Base-by-base conservation (phyloP, 2,888 invertebrate genomes). In the Steinernema carpocapsae region DNA sequence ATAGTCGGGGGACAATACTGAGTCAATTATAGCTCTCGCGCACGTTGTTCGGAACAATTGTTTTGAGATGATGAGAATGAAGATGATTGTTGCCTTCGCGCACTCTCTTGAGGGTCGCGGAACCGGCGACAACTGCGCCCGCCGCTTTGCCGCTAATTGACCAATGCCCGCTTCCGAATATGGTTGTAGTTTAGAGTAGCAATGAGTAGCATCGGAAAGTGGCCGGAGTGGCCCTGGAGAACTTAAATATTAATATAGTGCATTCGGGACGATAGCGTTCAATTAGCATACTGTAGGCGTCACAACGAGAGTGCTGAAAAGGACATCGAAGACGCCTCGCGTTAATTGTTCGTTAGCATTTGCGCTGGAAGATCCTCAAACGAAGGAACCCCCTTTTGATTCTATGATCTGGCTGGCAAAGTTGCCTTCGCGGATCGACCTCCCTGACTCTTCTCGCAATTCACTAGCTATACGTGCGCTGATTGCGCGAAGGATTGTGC, bases 41-140 rank as follows among this genome's bases (percentile, higher is more conserved):
- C 64, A 29, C 29, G 24, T 26, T 29, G 17, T 19, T 17, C 29
- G 64, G 32, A 3, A 26, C 64, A 64, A 64, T 64, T 64, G 64
- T 64, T 64, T 64, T 64, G 64, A 22, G 64, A 64, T 64, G 64
- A 64, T 64, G 64, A 64, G 64, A 26, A 37, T 32, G 64, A 26
- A 17, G 64, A 64, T 32, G 64, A 64, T 64, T 64, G 64, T 64
- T 64, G 64, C 64, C 64, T 64, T 64, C 64, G 64, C 64, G 64
- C 64, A 64, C 64, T 64, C 64, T 64, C 64, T 64, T 32, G 64
- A 64, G 64, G 37, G 64, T 22, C 64, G 64, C 64, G 64, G 64
- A 17, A 29, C 26, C 48, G 48, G 19, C 48, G 48, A 48, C 48
- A 48, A 48, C 48, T 48, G 48, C 17, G 48, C 37, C 10, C 32